Conservation (phyloP, 1,140 invertebrate species). For the Melipona quadrifasciata region DNA sequence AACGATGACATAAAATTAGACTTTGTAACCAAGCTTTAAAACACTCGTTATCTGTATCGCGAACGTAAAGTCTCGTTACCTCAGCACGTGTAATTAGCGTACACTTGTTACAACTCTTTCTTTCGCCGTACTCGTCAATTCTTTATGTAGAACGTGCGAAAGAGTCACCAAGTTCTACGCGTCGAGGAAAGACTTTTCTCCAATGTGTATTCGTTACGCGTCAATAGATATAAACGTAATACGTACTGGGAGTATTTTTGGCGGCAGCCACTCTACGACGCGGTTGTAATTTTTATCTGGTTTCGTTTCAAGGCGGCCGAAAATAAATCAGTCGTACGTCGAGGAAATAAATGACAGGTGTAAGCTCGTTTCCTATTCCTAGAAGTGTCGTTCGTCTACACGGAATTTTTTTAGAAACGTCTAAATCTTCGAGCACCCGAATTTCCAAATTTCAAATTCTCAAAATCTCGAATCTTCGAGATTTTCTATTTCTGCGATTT, state of each 20-base stretch:
- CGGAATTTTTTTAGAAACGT: neutral
- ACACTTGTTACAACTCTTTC: neutral
- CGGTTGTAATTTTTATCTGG: slow-evolving; percentile 48
- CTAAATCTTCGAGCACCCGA: too few species aligned
- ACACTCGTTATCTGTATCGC: slow-evolving; percentile 25
- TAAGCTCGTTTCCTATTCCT: slow-evolving; percentile 8
- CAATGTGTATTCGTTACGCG: neutral
- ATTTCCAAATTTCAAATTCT: too few species aligned
- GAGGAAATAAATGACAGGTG: slow-evolving; percentile 19
- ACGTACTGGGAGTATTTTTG: slow-evolving; percentile 43
- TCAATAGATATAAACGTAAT: neutral
- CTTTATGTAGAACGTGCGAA: neutral
- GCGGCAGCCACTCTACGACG: slow-evolving; percentile 10
- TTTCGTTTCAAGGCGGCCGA: slow-evolving; percentile 11
- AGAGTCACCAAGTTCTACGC: too few species aligned
- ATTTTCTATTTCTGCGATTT: too few species aligned
- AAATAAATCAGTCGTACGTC: slow-evolving; percentile 16
- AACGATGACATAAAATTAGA: neutral
- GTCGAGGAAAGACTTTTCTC: neutral
- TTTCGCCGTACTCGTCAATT: neutral
- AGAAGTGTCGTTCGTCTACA: neutral
- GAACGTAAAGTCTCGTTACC: slow-evolving; percentile 41
- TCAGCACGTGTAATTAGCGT: slow-evolving; percentile 48
- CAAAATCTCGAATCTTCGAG: too few species aligned
- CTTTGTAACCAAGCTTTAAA: neutral